Evolutionary conservation across 2,113 vertebrate genomes (phyloP), one percentile per base, ranked within the genome.

Genomic region (Grammomys surdaster): DNA sequence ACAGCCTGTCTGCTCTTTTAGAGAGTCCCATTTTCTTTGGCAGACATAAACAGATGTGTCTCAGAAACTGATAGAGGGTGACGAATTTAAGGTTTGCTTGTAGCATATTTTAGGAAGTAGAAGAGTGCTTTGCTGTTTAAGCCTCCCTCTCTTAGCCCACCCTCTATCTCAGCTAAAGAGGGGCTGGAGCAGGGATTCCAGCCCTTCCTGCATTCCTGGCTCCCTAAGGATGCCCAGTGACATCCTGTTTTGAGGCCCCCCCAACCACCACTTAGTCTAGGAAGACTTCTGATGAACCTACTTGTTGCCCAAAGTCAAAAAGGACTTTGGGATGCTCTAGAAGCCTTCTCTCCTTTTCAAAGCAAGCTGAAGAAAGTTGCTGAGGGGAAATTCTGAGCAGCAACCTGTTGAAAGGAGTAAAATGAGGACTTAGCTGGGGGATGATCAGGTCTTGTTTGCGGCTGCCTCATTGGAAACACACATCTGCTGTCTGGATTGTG

Each of bases 321-420:
- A 58, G 40, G 51, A 40, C 81, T 87, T 46, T 4, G 7, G 77
- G 76, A 33, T 63, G 40, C 75, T 26, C 77, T 13, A 54, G 81
- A 28, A 40, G 0, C 13, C 87, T 82, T 40, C n/a, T 22, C 75
- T 81, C n/a, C 65, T 67, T 4, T 93, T 92, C 20, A 43, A 51
- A 92, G 81, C 85, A 85, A 60, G 73, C 86, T 16, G 67, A 86
- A 77, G 58, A 95, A 76, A 56, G 28, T 16, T 76, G 1, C 43
- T 3, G 56, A 93, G 93, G 46, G 75, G 75, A 69, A 36, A 40
- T 60, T 94, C 89, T 43, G n/a, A 89, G 70, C 31, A 69, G 90
- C 67, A 88, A 95, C 91, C 82, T 97, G 86, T 92, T 95, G 94
- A 69, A 97, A 26, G 76, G 56, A 90, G 82, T 63, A 58, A 94